These are phyloP conservation scores for Drosophila affinis DNA, from an alignment of 2,888 invertebrate species.

Conservation along the genomic window DNA sequence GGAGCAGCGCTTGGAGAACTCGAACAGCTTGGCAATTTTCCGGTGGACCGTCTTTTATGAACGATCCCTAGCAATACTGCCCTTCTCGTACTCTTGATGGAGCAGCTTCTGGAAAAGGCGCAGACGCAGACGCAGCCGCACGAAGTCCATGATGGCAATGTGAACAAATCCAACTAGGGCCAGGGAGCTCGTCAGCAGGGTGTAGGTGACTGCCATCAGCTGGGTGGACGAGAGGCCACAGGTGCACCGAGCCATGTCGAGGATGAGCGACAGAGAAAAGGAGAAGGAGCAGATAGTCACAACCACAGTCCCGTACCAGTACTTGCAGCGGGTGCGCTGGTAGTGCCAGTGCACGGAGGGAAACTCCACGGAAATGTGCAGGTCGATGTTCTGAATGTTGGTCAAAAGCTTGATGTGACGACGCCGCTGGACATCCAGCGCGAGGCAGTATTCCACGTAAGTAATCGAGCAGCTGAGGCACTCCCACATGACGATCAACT, in stretches of 20 bases:
- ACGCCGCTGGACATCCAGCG: constrained; percentile 58
- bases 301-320: constrained; percentile 47
- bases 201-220: constrained; percentile 66
- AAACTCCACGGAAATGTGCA: constrained; percentile 57
- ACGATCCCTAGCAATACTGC: background rate
- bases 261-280: constrained; percentile 55
- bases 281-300: constrained; percentile 44
- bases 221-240: constrained; percentile 69
- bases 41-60: constrained; percentile 8
- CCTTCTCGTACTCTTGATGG: constrained; percentile 40
- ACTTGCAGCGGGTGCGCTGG: constrained; percentile 66
- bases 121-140: constrained; percentile 79
- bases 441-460: constrained; percentile 56
- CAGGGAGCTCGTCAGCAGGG: constrained; percentile 61
- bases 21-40: constrained; percentile 48
- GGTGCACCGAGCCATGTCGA: constrained; percentile 64
- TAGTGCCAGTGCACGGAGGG: constrained; percentile 75
- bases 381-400: constrained; percentile 69
- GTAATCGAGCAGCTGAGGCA: constrained; percentile 51
- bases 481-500: constrained; percentile 69
- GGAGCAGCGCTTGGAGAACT: constrained; percentile 58
- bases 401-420: constrained; percentile 61
- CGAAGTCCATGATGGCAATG: constrained; percentile 74
- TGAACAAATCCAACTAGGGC: constrained; percentile 65
- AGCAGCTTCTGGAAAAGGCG: constrained; percentile 69